Evolutionary conservation across 1,140 invertebrate species (phyloP).

Genomic region (Platyscapa corneri): DNA sequence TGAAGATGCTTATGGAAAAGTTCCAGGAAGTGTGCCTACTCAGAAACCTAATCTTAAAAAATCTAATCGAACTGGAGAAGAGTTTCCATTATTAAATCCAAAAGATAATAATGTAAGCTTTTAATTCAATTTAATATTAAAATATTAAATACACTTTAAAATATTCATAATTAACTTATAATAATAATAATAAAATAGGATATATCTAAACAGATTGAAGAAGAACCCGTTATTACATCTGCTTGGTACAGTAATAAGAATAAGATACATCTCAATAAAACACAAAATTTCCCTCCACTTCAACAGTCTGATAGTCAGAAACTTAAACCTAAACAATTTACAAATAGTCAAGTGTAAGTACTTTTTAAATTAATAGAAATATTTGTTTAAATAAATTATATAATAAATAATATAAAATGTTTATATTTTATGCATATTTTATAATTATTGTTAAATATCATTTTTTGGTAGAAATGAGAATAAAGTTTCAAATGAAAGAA

Average conservation of each 20-base stretch:
- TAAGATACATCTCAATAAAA: conserved; percentile 62
- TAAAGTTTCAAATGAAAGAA: conserved; percentile 66
- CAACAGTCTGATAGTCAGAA: conserved; percentile 66
- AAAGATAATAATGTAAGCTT: conserved; percentile 65
- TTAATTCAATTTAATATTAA: background rate
- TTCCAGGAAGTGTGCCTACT: conserved; percentile 63
- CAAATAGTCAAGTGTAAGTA: conserved; percentile 63
- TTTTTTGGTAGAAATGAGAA: conserved; percentile 66
- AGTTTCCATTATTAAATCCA: conserved; percentile 69
- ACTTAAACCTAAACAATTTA: conserved; percentile 56
- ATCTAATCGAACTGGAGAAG: conserved; percentile 67
- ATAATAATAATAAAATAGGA: conserved; percentile 19
- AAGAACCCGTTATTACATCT: conserved; percentile 71
- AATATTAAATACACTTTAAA: background rate
- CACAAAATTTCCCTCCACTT: conserved; percentile 68
- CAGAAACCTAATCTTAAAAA: conserved; percentile 57
- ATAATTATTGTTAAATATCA: background rate
- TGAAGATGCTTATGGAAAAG: conserved; percentile 85
- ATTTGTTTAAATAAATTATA: conserved; percentile 11
- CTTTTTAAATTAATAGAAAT: conserved; percentile 13
- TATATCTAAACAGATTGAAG: conserved; percentile 45
- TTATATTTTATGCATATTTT: background rate
- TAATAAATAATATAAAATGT: too few species aligned
- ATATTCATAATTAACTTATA: background rate
- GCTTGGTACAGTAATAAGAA: conserved; percentile 74